A percentile compares a stretch with the other conserved stretches of the same genome.
Evolutionary conservation across 2,797 vertebrate species (phyloP).

Genomic region (Enteromius treurensis): DNA sequence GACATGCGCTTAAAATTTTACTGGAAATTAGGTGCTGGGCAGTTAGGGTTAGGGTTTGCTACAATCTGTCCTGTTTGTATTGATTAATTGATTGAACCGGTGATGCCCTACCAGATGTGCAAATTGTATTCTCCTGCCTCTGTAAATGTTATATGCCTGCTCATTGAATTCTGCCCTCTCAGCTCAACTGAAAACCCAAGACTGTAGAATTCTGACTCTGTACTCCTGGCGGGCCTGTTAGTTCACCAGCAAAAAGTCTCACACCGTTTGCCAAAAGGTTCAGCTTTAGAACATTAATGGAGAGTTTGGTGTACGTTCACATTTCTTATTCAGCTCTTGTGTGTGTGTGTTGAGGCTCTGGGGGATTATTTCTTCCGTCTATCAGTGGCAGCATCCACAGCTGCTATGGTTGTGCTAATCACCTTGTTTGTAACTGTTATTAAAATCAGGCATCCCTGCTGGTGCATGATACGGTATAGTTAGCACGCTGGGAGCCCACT

Average conservation of each 20-base stretch:
- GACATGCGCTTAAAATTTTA: no score
- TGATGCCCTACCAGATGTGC: constrained; percentile 25
- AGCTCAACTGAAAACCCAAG: no score
- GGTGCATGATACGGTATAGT: constrained; percentile 36
- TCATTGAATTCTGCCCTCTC: constrained; percentile 68
- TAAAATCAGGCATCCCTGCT: constrained; percentile 40
- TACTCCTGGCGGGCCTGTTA: constrained; percentile 13
- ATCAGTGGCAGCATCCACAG: constrained; percentile 33
- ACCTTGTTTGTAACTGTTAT: constrained; percentile 50
- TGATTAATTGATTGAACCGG: no score
- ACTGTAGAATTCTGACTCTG: constrained; percentile 12
- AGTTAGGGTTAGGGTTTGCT: no score
- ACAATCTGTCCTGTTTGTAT: no score
- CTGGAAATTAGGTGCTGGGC: no score
- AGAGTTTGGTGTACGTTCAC: neutral
- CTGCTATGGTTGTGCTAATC: constrained; percentile 52
- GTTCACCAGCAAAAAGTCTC: constrained; percentile 24
- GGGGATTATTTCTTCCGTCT: constrained; percentile 19
- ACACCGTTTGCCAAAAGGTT: constrained; percentile 13
- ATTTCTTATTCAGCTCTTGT: constrained; percentile 36
- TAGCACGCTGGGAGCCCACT: constrained; percentile 21
- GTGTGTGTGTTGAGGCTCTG: neutral
- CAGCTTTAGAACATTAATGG: constrained; percentile 25
- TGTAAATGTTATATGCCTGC: constrained; percentile 68
- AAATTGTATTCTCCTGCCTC: constrained; percentile 32